Conservation (phyloP, 2,888 invertebrate genomes). For the Lasioglossum zephyrum region DNA sequence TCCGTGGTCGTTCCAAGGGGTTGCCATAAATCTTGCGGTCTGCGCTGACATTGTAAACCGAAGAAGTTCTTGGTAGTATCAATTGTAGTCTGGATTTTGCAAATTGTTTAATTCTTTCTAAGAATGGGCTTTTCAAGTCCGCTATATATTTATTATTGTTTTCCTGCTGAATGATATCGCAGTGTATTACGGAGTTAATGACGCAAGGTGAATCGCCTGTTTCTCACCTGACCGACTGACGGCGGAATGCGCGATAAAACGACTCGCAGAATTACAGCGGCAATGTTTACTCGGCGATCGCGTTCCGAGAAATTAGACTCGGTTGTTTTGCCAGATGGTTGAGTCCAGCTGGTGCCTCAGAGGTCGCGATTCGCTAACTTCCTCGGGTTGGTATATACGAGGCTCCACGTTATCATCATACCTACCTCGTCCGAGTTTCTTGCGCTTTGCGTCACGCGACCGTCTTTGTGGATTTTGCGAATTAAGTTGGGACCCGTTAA, state of each 20-base stretch:
- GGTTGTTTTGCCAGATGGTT: background rate
- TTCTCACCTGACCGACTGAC: constrained; percentile 42
- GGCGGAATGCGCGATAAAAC: constrained; percentile 55
- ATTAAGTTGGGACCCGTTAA: background rate
- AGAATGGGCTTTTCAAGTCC: too few relatives aligned
- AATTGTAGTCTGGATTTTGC: background rate
- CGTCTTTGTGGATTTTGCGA: background rate
- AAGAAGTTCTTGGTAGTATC: background rate
- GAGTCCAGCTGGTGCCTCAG: background rate
- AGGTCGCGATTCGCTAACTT: background rate
- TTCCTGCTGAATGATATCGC: constrained; percentile 27
- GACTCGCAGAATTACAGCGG: constrained; percentile 5
- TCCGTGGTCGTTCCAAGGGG: background rate
- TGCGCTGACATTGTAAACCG: background rate
- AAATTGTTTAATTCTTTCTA: background rate
- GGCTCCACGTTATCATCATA: background rate
- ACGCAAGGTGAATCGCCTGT: constrained; percentile 51
- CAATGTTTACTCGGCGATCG: background rate
- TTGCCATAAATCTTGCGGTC: background rate
- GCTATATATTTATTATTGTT: constrained; percentile 41
- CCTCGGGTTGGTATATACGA: background rate
- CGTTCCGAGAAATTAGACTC: background rate
- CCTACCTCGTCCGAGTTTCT: background rate
- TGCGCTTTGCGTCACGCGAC: background rate
- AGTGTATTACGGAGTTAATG: constrained; percentile 51